Conservation (phyloP, 2,888 invertebrate genomes). For the Adelphocoris suturalis region DNA sequence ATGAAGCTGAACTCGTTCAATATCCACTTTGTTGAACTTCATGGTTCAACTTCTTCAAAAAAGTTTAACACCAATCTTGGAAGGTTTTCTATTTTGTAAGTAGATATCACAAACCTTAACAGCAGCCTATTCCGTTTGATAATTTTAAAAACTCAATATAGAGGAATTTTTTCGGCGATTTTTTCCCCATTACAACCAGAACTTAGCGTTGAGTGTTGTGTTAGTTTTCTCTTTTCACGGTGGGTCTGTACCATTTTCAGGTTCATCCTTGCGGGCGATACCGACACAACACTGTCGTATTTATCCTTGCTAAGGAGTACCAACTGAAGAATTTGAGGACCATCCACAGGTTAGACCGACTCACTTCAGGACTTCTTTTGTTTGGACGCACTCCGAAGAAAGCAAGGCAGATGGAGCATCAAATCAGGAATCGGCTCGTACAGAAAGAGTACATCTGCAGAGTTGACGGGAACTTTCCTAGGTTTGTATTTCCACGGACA, state of each 20-base stretch:
- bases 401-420: conserved; percentile 96
- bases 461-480: conserved; percentile 95
- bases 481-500: conserved; percentile 80
- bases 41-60: too few species aligned
- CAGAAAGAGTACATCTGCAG: conserved; percentile 97
- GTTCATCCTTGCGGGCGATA: conserved; percentile 99
- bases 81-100: too few species aligned
- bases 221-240: too few species aligned
- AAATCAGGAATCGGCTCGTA: conserved; percentile 94
- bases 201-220: too few species aligned
- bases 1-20: not conserved
- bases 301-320: conserved; percentile 97
- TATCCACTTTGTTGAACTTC: not conserved
- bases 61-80: too few species aligned
- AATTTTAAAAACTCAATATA: too few species aligned
- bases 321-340: conserved; percentile 95
- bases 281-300: conserved; percentile 97
- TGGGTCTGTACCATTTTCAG: conserved; percentile 79
- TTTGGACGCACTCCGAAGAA: conserved; percentile 96
- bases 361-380: conserved; percentile 95
- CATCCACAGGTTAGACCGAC: conserved; percentile 96
- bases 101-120: too few species aligned
- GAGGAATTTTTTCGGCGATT: too few species aligned
- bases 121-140: too few species aligned
- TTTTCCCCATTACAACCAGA: too few species aligned